A percentile compares a stretch with the other conserved stretches of the same genome.
These are phyloP conservation scores for Micronycteris hirsuta DNA, from an alignment of 2,113 vertebrate genomes.

Conservation along the genomic window DNA sequence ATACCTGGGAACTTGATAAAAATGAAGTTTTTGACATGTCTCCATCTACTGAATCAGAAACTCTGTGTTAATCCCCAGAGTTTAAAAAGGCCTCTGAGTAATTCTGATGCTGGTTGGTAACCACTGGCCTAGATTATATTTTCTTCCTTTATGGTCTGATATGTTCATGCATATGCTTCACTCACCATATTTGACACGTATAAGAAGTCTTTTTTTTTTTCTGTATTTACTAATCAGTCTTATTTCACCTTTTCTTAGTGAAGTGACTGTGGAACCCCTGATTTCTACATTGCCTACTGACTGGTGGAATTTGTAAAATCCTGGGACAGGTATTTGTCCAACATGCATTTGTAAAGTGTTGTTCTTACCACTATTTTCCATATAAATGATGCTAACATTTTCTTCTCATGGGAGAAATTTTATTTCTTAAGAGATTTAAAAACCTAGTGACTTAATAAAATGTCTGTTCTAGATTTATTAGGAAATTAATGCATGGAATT, in stretches of 20 bases:
- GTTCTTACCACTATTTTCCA: neutral
- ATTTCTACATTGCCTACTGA: neutral
- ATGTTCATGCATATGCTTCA: neutral
- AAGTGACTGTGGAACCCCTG: neutral
- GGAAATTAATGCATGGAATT: neutral
- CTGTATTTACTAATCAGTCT: neutral
- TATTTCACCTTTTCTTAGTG: neutral
- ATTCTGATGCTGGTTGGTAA: neutral
- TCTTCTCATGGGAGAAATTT: neutral
- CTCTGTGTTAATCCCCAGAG: neutral
- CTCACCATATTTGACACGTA: neutral
- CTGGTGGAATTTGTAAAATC: neutral
- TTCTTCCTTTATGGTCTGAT: neutral
- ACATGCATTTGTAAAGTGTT: neutral
- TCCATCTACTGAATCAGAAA: neutral
- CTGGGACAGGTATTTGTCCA: neutral
- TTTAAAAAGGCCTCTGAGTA: neutral
- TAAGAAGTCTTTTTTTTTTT: neutral
- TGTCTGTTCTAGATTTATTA: neutral
- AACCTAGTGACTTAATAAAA: neutral
- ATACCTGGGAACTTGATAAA: neutral
- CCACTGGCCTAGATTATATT: neutral
- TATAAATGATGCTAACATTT: neutral
- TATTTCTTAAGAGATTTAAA: neutral
- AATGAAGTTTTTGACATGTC: neutral